A percentile compares a stretch with the other conserved stretches of the same genome.
Conservation (phyloP, 2,113 vertebrate genomes). For the Telmatochromis bifrenatus region DNA sequence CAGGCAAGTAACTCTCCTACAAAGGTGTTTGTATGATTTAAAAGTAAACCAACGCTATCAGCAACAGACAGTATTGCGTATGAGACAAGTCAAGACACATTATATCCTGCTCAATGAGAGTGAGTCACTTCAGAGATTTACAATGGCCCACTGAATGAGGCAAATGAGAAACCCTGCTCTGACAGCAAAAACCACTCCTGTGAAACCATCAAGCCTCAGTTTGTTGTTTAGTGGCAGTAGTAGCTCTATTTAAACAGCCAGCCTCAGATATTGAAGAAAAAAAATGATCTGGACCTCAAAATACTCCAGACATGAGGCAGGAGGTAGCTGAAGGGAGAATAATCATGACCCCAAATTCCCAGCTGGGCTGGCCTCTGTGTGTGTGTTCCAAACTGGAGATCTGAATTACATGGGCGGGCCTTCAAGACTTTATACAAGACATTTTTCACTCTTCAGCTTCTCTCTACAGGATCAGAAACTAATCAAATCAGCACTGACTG, state of each 20-base stretch:
- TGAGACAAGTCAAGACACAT: background rate
- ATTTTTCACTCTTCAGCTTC: background rate
- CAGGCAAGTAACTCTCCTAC: background rate
- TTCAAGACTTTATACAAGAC: background rate
- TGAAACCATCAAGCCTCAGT: conserved; percentile 1
- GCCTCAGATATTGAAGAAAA: background rate
- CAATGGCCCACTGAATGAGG: background rate
- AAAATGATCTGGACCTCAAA: background rate
- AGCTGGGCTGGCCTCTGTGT: background rate
- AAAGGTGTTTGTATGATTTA: background rate
- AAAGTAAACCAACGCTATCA: background rate
- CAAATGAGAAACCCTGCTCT: background rate
- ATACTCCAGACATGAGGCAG: background rate
- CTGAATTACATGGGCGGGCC: background rate
- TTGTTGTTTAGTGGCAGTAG: conserved; percentile 5
- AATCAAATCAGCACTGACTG: background rate
- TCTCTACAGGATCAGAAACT: background rate
- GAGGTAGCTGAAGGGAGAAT: background rate
- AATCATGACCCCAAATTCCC: conserved; percentile 10
- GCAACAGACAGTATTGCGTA: background rate
- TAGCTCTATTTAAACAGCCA: background rate
- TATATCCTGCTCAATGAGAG: background rate
- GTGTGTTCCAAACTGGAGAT: background rate
- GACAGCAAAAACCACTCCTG: conserved; percentile 7
- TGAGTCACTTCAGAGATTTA: conserved; percentile 25